Evolutionary conservation across 1,140 invertebrate species (phyloP).

Genomic region (Hypsibius dujardini): DNA sequence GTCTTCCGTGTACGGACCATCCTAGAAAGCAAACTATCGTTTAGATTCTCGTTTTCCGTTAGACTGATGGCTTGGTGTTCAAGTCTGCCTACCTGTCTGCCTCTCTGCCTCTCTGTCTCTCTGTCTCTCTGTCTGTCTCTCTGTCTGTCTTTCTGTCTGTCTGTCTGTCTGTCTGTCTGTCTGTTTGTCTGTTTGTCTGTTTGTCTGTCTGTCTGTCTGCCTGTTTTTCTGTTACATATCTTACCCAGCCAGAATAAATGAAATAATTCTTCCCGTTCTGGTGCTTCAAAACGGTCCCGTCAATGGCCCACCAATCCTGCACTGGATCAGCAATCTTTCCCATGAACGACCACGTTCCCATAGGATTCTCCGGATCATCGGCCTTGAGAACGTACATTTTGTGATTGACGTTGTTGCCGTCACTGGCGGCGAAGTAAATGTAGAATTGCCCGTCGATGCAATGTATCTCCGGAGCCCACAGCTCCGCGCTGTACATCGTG

Average conservation of each 20-base stretch:
- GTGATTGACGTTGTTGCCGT: constrained; percentile 5
- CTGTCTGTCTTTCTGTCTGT: too few species aligned
- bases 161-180: neutral
- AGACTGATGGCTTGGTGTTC: neutral
- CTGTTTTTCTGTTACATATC: neutral
- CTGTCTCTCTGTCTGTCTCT: neutral
- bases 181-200: neutral
- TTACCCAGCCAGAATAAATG: neutral
- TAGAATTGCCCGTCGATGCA: neutral
- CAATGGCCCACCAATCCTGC: neutral
- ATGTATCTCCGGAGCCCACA: neutral
- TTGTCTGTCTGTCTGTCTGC: neutral
- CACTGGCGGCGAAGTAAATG: neutral
- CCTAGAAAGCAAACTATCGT: neutral
- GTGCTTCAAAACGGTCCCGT: neutral
- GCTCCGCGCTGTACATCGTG: neutral
- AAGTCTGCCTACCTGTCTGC: neutral
- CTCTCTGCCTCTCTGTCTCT: neutral
- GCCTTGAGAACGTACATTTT: constrained; percentile 6
- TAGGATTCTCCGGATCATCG: neutral
- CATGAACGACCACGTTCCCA: neutral
- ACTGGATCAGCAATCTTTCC: neutral
- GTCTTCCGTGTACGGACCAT: neutral
- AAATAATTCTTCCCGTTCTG: neutral
- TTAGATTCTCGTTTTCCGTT: neutral